Base-by-base conservation (phyloP, 2,113 vertebrate genomes). In the Oncorhynchus mykiss region DNA sequence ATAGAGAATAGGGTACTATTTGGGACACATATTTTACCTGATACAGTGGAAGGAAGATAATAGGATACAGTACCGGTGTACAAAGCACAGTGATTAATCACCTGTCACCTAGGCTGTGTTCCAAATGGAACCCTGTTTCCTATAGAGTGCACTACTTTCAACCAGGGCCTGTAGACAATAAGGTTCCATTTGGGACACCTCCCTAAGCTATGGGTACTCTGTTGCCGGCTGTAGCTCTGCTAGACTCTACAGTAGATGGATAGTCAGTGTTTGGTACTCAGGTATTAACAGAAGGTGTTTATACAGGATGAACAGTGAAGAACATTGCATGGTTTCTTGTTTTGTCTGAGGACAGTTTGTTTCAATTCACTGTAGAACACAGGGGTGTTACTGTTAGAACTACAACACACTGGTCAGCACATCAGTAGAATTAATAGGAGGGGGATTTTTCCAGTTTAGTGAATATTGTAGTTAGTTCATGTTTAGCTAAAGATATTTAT, bases 221-320 rank as follows among this genome's bases (percentile, higher is more conserved):
- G 86, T 86, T 84, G 74, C 76, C 68, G 62, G 66, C 67, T 25
- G 83, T 74, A 87, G 83, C 51, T 54, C 51, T 85, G 84, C 79
- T 67, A 84, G 77, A 74, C 49, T 75, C 54, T 51, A 45, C 72
- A 82, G 75, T 80, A 71, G 76, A 80, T 80, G 73, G 76, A 81
- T 83, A 81, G 79, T 76, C 57, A 49, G 78, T 75, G 71, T 83
- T 79, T 80, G 65, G 75, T 68, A 78, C 73, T 78, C 80, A 59
- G 72, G 79, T 84, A 86, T 80, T 85, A 84, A 84, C 85, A 79
- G 51, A 54, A 5, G 51, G 14, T 16, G 51, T 54, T 14, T 54
- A 54, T 54, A 54, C 51, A 71, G 70, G 85, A 65, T 65, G 65
- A 45, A 66, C 73, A 39, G 65, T 18, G 22, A 25, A 66, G 24